Base-by-base conservation (phyloP, 1,140 invertebrate species). In the Heliconius hermathena region DNA sequence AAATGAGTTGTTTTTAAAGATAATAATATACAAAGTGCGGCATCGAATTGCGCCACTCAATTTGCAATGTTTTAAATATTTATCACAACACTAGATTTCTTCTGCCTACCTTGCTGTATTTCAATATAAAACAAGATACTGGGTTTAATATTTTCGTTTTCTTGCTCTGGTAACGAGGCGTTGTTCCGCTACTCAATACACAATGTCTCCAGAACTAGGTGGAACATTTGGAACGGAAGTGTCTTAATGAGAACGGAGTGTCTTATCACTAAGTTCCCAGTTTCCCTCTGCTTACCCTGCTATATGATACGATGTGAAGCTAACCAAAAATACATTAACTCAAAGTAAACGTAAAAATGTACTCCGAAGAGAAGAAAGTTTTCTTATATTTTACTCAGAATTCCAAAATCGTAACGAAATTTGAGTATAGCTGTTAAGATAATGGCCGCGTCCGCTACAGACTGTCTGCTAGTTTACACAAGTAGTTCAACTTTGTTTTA, bases 371-470 rank as follows among this genome's bases (percentile, higher is more conserved):
- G 52, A 57, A 9, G 54, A 57, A 57, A 57, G n/a, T n/a, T 22
- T 22, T 57, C 54, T 57, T 20, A 22, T 22, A 57, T 57, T 46
- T 57, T 74, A 78, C 71, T 78, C 36, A 22, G 77, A 73, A 73
- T 33, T 77, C 72, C 57, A 75, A 75, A 66, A 78, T 38, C 66
- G 77, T 78, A 74, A 78, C 77, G 77, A 78, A 78, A 78, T 78
- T 78, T 49, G 77, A 78, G 77, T 57, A 78, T 26, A 54, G 22
- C 71, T 72, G 77, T 78, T 77, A 66, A 66, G 52, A 74, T 78
- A 73, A 78, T 78, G 77, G 74, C 33, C 18, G 74, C 29, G 49
- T 66, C 33, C 74, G 52, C 74, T 54, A 18, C 60, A 77, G 66
- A 73, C 77, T 22, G 73, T 57, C 18, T 70, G 57, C 20, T 52